Conservation (phyloP, 2,888 invertebrate species). For the Erebia ligea region DNA sequence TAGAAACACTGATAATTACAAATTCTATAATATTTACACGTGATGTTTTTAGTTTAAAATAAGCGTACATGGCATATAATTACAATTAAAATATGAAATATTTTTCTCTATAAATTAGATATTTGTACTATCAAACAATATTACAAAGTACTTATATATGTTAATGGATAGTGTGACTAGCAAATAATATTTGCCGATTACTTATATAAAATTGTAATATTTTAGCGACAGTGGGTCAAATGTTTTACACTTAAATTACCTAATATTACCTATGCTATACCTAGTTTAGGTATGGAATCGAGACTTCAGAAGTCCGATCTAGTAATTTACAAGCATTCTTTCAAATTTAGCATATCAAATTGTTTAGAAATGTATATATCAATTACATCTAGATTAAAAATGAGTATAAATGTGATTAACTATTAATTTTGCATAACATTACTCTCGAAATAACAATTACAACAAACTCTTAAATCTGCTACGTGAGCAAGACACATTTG, state of each 20-base stretch:
- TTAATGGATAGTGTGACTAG: slow-evolving; percentile 79
- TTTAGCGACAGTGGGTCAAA: slow-evolving; percentile 77
- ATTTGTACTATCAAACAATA: slow-evolving; percentile 83
- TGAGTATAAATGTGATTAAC: slow-evolving; percentile 66
- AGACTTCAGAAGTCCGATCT: slow-evolving; percentile 57
- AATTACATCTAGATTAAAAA: slow-evolving; percentile 61
- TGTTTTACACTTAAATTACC: slow-evolving; percentile 57
- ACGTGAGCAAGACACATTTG: slow-evolving; percentile 78
- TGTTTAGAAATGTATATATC: slow-evolving; percentile 53
- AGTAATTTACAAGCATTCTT: slow-evolving; percentile 56
- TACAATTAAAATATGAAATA: slow-evolving; percentile 79
- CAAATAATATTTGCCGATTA: slow-evolving; percentile 79
- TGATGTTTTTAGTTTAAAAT: slow-evolving; percentile 82
- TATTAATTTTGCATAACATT: slow-evolving; percentile 48
- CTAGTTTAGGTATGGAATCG: slow-evolving; percentile 67
- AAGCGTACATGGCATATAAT: slow-evolving; percentile 83
- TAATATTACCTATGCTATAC: slow-evolving; percentile 62
- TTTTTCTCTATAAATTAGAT: slow-evolving; percentile 80
- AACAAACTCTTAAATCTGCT: slow-evolving; percentile 69
- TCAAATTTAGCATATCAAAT: slow-evolving; percentile 58
- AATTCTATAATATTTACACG: slow-evolving; percentile 82
- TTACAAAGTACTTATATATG: slow-evolving; percentile 77
- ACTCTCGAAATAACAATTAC: slow-evolving; percentile 58
- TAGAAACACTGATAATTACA: slow-evolving; percentile 68
- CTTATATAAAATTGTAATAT: slow-evolving; percentile 60